Base-by-base conservation (phyloP, 2,888 invertebrate species). In the Andrena bicolor region DNA sequence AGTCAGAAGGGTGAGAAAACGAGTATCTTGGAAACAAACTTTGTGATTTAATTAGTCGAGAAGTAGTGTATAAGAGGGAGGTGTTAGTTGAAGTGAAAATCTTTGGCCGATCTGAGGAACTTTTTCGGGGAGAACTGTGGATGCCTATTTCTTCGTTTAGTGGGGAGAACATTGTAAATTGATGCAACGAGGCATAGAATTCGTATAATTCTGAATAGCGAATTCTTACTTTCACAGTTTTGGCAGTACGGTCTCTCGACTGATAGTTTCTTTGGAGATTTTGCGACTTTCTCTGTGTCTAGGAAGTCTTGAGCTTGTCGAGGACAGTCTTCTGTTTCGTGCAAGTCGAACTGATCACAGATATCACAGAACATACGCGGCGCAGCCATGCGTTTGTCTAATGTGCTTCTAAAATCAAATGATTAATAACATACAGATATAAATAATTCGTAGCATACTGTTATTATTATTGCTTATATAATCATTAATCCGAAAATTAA, bases 271-370 rank as follows among this genome's bases (percentile, higher is more conserved):
- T 94, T 95, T 32, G 89, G 87, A 26, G 89, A 87, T 86, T 93
- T 90, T 85, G 91, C 84, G 26, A 90, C 92, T 51, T 95, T 94
- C 70, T 95, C 95, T 70, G 95, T 95, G 69, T 94, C 94, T 74
- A 95, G 95, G 23, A 93, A 93, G 51, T 94, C 95, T 90, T 95
- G 95, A 35, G 96, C 96, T 94, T 99, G 99, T 64, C 96, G 95
- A 48, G 99, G 99, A 93, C 99, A 99, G 93, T 99, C 99, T 94
- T 99, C 99, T 0, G 99, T 99, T 94, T 99, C 99, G 93, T 99
- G 99, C 76, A 97, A 95, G 95, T 99, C 99, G 95, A 99, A 99
- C 93, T 96, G 96, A 95, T 99, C 99, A 94, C 99, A 99, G 90
- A 99, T 99, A 95, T 99, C 99, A 95, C 99, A 99, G 95, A 98